Conservation (phyloP, 2,888 invertebrate species). For the Schizotus pectinicornis region DNA sequence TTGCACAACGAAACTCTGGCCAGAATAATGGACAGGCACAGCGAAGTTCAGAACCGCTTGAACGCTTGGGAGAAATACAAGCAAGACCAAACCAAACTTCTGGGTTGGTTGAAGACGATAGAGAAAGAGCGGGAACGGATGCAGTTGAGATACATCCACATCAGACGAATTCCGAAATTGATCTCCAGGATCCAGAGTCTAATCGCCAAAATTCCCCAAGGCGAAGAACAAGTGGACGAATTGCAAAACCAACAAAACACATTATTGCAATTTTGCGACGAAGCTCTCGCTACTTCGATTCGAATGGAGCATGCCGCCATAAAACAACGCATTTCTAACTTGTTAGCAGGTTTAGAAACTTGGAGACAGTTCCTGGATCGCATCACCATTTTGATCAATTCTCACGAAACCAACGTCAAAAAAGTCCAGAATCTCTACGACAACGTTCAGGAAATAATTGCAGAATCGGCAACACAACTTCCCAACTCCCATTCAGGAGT, state of each 20-base stretch:
- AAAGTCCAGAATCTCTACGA: constrained; percentile 68
- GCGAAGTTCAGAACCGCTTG: constrained; percentile 74
- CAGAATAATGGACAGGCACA: constrained; percentile 78
- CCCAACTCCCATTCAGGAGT: constrained; percentile 68
- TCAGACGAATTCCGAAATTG: constrained; percentile 75
- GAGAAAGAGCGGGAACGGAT: constrained; percentile 80
- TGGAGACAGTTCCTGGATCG: constrained; percentile 79
- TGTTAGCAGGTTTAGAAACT: constrained; percentile 80
- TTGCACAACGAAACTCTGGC: constrained; percentile 83
- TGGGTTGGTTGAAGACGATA: constrained; percentile 81
- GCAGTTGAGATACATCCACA: constrained; percentile 80
- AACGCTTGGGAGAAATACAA: constrained; percentile 81
- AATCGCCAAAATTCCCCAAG: constrained; percentile 69
- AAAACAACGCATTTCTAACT: constrained; percentile 76
- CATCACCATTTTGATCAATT: constrained; percentile 68
- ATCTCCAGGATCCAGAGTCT: constrained; percentile 72
- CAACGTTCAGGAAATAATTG: constrained; percentile 68
- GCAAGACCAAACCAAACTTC: constrained; percentile 70
- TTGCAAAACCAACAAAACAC: constrained; percentile 70
- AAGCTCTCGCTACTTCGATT: constrained; percentile 77
- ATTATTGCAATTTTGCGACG: constrained; percentile 75
- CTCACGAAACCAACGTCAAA: constrained; percentile 68
- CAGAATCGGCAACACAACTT: constrained; percentile 62
- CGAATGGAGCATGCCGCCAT: constrained; percentile 82
- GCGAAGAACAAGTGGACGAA: constrained; percentile 69